Percentiles rank a stretch among this genome's conserved stretches.
Conservation (phyloP, 92 coral and sea anemone genomes). For the Pocillopora meandrina region DNA sequence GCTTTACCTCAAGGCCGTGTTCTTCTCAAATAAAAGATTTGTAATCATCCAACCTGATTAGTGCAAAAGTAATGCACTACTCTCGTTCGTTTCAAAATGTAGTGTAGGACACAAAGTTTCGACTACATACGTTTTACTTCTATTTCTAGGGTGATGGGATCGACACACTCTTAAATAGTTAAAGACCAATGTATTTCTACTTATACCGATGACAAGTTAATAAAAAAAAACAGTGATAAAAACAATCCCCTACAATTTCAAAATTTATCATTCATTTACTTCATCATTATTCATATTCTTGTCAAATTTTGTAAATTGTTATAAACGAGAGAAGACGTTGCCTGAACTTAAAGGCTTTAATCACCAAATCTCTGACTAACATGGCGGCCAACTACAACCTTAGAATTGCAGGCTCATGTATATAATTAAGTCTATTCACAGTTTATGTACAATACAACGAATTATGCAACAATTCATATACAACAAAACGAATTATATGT, state of each 20-base stretch:
- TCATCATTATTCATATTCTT: too few species aligned
- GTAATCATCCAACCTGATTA: too few species aligned
- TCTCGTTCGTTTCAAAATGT: too few species aligned
- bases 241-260: too few species aligned
- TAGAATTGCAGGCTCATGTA: neutral
- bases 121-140: neutral
- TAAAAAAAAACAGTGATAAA: too few species aligned
- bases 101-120: too few species aligned
- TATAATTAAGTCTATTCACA: neutral
- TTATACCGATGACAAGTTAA: too few species aligned
- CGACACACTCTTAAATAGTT: neutral
- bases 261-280: too few species aligned
- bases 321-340: neutral
- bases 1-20: too few species aligned
- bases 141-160: neutral
- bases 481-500: conserved; percentile 9
- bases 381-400: neutral
- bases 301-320: neutral
- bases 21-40: too few species aligned
- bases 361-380: neutral
- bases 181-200: too few species aligned
- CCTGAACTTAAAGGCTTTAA: neutral
- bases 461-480: conserved; percentile 3
- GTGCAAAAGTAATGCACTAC: too few species aligned
- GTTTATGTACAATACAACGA: neutral